Conservation (phyloP, 2,888 invertebrate genomes). For the Anoplius nigerrimus region DNA sequence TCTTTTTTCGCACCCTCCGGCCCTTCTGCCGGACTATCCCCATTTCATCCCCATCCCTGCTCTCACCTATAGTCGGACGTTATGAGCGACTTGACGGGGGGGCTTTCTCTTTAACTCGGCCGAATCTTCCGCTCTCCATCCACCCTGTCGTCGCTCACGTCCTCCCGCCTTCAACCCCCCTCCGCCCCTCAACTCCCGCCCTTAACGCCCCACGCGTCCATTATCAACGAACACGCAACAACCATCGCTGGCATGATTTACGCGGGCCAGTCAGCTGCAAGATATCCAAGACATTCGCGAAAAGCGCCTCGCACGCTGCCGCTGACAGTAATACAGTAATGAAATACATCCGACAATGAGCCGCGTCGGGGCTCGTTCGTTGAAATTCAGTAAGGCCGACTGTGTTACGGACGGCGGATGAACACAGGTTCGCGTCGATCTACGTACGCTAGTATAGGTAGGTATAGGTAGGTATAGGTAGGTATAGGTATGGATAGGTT, state of each 20-base stretch:
- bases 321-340: slow-evolving; percentile 40
- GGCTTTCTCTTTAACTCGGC: slow-evolving; percentile 13
- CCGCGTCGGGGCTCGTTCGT: slow-evolving; percentile 10
- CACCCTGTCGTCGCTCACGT: too few species aligned
- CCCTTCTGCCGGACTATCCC: too few species aligned
- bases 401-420: slow-evolving; percentile 8
- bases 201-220: background rate
- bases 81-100: too few species aligned
- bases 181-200: background rate
- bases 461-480: too few species aligned
- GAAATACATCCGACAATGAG: slow-evolving; percentile 36
- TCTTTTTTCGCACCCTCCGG: too few species aligned
- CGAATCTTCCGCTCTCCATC: background rate
- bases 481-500: too few species aligned
- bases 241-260: slow-evolving; percentile 32
- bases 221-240: slow-evolving; percentile 24
- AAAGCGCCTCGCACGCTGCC: slow-evolving; percentile 26
- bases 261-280: slow-evolving; percentile 21
- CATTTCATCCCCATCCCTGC: too few species aligned
- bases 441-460: too few species aligned
- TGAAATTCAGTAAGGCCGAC: background rate
- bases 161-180: too few species aligned
- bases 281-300: slow-evolving; percentile 34
- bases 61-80: too few species aligned
- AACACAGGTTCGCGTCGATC: background rate